These are phyloP conservation scores for Eclectus roratus DNA, from an alignment of 2,113 vertebrate genomes.

Conservation along the genomic window DNA sequence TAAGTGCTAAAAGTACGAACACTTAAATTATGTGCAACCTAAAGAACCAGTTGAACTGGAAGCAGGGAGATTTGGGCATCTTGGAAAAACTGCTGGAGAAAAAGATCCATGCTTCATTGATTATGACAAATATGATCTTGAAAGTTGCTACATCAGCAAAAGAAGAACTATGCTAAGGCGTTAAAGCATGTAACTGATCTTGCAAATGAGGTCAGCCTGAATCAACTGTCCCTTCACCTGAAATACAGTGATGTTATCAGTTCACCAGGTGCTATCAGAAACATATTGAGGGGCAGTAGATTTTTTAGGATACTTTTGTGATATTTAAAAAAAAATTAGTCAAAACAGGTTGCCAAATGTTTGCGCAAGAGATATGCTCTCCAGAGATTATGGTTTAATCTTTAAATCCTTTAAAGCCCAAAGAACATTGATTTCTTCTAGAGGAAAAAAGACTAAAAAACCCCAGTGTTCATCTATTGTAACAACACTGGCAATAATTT, in stretches of 20 bases:
- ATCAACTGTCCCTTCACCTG: neutral
- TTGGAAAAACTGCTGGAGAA: neutral
- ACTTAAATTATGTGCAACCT: neutral
- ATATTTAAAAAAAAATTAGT: neutral
- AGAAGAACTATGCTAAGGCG: neutral
- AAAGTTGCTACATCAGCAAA: neutral
- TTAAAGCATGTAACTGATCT: neutral
- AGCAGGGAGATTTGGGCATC: neutral
- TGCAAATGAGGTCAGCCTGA: neutral
- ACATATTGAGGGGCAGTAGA: neutral
- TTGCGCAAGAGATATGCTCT: neutral
- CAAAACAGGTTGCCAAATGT: neutral
- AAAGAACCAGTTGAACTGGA: neutral
- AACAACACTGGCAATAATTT: neutral
- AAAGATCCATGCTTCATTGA: neutral
- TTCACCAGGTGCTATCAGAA: neutral
- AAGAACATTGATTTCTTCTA: neutral
- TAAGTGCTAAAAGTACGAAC: neutral
- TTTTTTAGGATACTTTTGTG: neutral
- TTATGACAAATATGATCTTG: neutral
- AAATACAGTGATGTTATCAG: neutral
- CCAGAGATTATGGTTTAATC: neutral
- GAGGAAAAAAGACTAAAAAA: neutral
- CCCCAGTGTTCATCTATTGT: neutral
- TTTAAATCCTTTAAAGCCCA: neutral